A percentile compares a stretch with the other conserved stretches of the same genome.
These are phyloP conservation scores for Onychorhynchus coronatus DNA, from an alignment of 2,113 vertebrate species.

Conservation along the genomic window DNA sequence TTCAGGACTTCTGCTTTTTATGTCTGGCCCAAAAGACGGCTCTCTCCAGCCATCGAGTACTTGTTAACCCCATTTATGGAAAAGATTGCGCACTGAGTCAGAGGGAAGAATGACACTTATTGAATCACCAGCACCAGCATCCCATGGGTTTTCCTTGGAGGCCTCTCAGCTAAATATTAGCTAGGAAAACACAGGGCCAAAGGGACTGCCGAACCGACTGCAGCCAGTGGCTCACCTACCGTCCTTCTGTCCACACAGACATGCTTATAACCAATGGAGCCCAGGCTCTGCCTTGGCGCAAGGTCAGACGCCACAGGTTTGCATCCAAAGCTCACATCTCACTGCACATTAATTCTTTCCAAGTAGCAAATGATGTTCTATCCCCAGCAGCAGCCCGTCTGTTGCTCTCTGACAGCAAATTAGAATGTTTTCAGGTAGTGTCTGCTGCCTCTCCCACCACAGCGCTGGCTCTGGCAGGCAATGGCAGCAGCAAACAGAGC, in stretches of 20 bases:
- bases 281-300: not conserved
- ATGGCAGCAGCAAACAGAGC: not conserved
- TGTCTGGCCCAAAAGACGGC: not conserved
- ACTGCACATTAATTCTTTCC: not conserved
- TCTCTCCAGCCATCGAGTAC: not conserved
- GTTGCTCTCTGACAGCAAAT: not conserved
- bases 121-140: slow-evolving; percentile 28
- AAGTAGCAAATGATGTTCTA: accelerated
- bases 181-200: slow-evolving; percentile 18
- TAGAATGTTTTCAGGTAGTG: not conserved
- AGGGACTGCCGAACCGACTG: accelerated
- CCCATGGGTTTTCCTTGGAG: slow-evolving; percentile 55
- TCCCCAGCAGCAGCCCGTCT: not conserved
- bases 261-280: not conserved
- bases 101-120: slow-evolving; percentile 60
- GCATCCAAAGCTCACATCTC: not conserved
- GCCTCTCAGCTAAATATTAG: slow-evolving; percentile 44
- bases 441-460: not conserved
- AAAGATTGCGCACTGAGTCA: slow-evolving; percentile 36
- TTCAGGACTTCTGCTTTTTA: slow-evolving; percentile 46
- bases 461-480: not conserved
- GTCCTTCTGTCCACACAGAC: not conserved
- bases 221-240: not conserved
- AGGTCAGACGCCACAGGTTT: not conserved
- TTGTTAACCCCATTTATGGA: slow-evolving; percentile 41